Percentiles rank a stretch among this genome's conserved stretches.
phyloP scores from a whole-genome alignment of 1,140 invertebrate genomes.

The Varroa destructor region DNA sequence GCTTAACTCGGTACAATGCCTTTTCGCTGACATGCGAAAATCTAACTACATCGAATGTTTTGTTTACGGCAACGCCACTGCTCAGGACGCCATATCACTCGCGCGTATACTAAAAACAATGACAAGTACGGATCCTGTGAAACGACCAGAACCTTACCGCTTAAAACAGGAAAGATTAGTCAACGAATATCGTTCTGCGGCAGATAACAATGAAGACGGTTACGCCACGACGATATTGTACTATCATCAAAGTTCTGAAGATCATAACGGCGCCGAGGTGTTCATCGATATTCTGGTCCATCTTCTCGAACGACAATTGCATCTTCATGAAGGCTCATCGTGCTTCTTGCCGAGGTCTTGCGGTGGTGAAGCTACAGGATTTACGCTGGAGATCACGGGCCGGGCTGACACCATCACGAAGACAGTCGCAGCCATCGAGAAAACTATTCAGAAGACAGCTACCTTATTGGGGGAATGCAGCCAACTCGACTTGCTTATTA shows the following conservation, averaged over 20 bases:
- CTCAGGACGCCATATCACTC: background rate
- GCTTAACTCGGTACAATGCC: background rate
- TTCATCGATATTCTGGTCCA: conserved; percentile 2
- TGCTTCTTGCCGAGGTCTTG: conserved; percentile 19
- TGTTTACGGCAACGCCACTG: background rate
- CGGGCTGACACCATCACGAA: too few species aligned
- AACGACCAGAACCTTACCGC: background rate
- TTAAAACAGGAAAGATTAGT: background rate
- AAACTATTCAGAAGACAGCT: too few species aligned
- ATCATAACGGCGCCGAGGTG: background rate
- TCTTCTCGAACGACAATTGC: background rate
- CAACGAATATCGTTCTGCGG: background rate
- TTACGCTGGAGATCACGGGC: background rate
- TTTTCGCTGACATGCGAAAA: background rate
- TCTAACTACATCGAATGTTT: background rate
- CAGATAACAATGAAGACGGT: background rate
- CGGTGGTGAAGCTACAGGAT: background rate
- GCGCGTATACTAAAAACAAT: background rate
- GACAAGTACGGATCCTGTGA: background rate
- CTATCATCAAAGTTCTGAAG: background rate
- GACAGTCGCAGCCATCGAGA: too few species aligned
- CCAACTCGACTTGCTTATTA: too few species aligned
- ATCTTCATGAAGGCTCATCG: background rate
- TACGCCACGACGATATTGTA: background rate
- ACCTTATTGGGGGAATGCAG: too few species aligned